Base-by-base conservation (phyloP, 1,140 invertebrate species). In the Caenorhabditis latens region DNA sequence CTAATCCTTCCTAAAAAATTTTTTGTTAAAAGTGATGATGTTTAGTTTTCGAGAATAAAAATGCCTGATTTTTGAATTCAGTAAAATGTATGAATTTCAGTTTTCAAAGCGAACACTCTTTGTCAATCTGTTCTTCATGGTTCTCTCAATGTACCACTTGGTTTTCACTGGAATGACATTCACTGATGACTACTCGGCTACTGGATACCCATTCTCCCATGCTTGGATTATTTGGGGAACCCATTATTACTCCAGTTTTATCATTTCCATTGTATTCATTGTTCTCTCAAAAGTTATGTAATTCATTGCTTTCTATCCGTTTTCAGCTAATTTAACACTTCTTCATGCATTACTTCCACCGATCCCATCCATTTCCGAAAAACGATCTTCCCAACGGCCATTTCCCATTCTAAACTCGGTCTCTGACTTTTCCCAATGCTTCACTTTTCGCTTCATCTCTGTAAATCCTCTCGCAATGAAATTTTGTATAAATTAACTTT, bases 131-230 rank as follows among this genome's bases (percentile, higher is more conserved):
- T 24, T 79, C 46, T 79, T 79, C 71, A 8, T 50, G 43, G 3
- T 79, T 9, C 71, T 79, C 11, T 79, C 71, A 16, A 79, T 79
- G 46, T 79, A 79, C n/a, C 71, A 79, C 24, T 40, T 79, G 4
- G 71, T 79, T 4, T 79, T 79, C 71, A 79, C 71, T 50, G 71
- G 71, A 79, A 79, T 79, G 71, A 79, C 71, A 42, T 79, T 79
- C n/a, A 79, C 71, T 46, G 71, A 79, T 42, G 46, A 79, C 19
- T 50, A 50, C 46, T 53, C 71, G 9, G 71, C 71, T 19, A 53
- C 11, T 50, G 71, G 71, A 24, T 79, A 79, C 16, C 71, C 71
- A 9, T 79, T 79, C n/a, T 24, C 19, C 8, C 71, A 79, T n/a
- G n/a, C 71, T n/a, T 79, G 43, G 46, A 32, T 5, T 7, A 79